Percentiles rank a stretch among this genome's conserved stretches.
Evolutionary conservation across 2,113 vertebrate genomes (phyloP).

Genomic region (Ascaphus truei): DNA sequence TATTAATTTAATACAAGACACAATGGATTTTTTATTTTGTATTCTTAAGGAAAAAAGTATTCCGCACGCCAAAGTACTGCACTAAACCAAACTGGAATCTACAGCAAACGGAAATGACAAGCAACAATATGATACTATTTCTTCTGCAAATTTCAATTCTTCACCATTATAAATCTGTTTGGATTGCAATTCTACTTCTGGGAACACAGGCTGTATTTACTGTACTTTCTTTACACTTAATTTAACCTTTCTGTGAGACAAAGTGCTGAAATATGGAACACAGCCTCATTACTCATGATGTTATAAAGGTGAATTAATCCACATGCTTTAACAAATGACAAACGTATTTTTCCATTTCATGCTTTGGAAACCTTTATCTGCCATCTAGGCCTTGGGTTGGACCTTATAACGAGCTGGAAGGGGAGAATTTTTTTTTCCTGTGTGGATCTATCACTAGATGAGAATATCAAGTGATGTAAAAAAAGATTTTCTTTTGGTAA

Average conservation of each 20-base stretch:
- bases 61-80: neutral
- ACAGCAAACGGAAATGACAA: neutral
- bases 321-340: neutral
- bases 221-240: neutral
- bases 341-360: neutral
- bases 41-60: neutral
- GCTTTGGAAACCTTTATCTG: neutral
- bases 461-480: too few species aligned
- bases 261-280: neutral
- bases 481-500: too few species aligned
- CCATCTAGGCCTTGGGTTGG: too few species aligned
- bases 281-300: neutral
- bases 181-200: neutral
- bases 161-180: neutral
- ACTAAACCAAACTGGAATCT: neutral
- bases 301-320: slow-evolving; percentile 10
- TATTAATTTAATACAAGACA: too few species aligned
- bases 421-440: too few species aligned
- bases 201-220: neutral
- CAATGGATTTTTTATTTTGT: slow-evolving; percentile 1
- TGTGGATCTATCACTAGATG: too few species aligned
- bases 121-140: neutral
- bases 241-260: neutral
- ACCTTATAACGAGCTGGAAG: too few species aligned
- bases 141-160: neutral